Base-by-base conservation (phyloP, 2,888 invertebrate genomes). In the Rhamphomyia laevipes region DNA sequence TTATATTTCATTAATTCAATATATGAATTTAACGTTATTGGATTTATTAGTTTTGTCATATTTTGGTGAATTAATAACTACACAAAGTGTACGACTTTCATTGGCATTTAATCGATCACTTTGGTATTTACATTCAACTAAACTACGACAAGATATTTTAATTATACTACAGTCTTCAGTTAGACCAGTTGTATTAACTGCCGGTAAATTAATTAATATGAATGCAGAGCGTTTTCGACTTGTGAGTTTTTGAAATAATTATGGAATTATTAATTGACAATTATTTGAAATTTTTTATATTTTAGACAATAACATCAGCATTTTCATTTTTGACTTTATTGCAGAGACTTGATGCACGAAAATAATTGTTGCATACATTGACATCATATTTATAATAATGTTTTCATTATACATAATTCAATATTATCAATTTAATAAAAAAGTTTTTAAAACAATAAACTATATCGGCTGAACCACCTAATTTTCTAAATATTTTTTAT, bases 31-130 rank as follows among this genome's bases (percentile, higher is more conserved):
- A 27, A 61, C 63, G 2, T 54, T 59, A 10, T 60, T 56, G 30
- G 67, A 68, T 44, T 51, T 66, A n/a, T 57, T 67, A 7, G 58
- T 64, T 15, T 67, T 65, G 42, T 64, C 64, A 35, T 67, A 64
- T 52, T 63, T 59, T 27, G 61, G 63, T 9, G 64, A 67, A 30
- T 44, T 61, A 4, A 47, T 68, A 13, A 56, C 54, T 48, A 52
- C 56, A 35, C 63, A 63, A 45, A 67, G 67, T 44, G 56, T 58
- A 18, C 60, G 62, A 1, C 61, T 65, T 41, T 62, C 60, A 1
- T 63, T 63, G 13, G 65, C 67, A 9, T 47, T 66, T 1, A 53
- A 61, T 49, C 57, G 67, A 4, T 59, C 60, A 52, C 62, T 62
- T 18, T 67, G 67, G 66, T 57, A 64, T 37, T 46, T 62, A 21